Percentiles rank a stretch among this genome's conserved stretches.
phyloP scores from a whole-genome alignment of 1,140 invertebrate species.

The Trissolcus basalis region DNA sequence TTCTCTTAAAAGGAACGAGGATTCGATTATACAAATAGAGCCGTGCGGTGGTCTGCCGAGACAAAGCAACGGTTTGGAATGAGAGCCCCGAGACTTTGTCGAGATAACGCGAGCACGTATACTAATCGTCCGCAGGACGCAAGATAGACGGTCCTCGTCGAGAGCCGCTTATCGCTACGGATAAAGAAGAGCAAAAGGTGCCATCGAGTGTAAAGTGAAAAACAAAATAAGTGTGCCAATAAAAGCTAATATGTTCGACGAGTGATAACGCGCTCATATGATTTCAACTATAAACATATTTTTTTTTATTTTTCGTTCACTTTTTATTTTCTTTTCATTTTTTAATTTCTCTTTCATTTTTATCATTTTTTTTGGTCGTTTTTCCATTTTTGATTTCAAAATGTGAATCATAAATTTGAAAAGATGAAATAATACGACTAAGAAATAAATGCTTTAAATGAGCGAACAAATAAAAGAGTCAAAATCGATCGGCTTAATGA shows the following conservation, averaged over 20 bases:
- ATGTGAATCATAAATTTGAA: slow-evolving; percentile 36
- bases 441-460: too few relatives aligned
- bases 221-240: slow-evolving; percentile 30
- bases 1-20: slow-evolving; percentile 67
- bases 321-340: too few relatives aligned
- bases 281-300: too few relatives aligned
- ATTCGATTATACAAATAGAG: slow-evolving; percentile 67
- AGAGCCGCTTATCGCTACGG: slow-evolving; percentile 24
- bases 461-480: too few relatives aligned
- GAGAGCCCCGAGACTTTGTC: slow-evolving; percentile 62
- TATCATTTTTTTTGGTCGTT: too few relatives aligned
- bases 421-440: too few relatives aligned
- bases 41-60: slow-evolving; percentile 59
- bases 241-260: slow-evolving; percentile 11
- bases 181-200: slow-evolving; percentile 39
- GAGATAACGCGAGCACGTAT: slow-evolving; percentile 66
- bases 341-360: too few relatives aligned
- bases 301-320: too few relatives aligned
- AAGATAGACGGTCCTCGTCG: slow-evolving; percentile 60
- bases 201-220: slow-evolving; percentile 28
- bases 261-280: neutral
- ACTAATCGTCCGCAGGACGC: slow-evolving; percentile 61
- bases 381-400: too few relatives aligned
- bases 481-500: too few relatives aligned
- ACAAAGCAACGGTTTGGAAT: slow-evolving; percentile 36